Percentiles rank a stretch among this genome's conserved stretches.
Conservation (phyloP, 92 coral and sea anemone genomes). For the Phenganax marumi region DNA sequence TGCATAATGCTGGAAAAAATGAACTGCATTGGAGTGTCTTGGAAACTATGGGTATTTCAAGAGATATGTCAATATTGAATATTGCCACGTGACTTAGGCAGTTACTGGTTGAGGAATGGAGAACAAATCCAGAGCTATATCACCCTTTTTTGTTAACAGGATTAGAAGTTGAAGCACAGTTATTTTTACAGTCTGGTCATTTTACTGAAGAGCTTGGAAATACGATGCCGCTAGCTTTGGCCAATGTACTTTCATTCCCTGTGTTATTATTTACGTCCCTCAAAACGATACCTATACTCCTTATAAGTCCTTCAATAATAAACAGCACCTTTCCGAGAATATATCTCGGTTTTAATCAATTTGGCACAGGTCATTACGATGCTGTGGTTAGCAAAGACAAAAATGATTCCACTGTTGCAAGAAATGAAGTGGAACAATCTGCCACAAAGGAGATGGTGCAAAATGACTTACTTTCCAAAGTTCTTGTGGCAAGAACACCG, state of each 20-base stretch:
- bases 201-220: conserved; percentile 64
- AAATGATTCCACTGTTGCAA: not conserved
- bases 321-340: conserved; percentile 45
- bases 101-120: conserved; percentile 59
- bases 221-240: conserved; percentile 67
- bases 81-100: conserved; percentile 40
- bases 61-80: not conserved
- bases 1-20: conserved; percentile 10
- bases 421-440: not conserved
- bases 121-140: conserved; percentile 51
- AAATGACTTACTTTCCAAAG: not conserved
- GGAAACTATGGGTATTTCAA: conserved; percentile 9
- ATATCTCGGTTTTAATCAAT: conserved; percentile 62
- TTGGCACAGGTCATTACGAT: conserved; percentile 49
- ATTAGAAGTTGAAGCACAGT: conserved; percentile 46
- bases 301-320: conserved; percentile 55
- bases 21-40: conserved; percentile 10
- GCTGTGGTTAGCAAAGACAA: not conserved
- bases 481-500: conserved; percentile 9
- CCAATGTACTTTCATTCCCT: conserved; percentile 61
- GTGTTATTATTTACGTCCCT: conserved; percentile 53
- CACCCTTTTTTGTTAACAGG: conserved; percentile 47
- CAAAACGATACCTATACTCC: conserved; percentile 60
- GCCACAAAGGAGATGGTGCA: no score
- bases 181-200: conserved; percentile 59